These are phyloP conservation scores for Pantala flavescens DNA, from an alignment of 1,140 invertebrate species.

Conservation along the genomic window DNA sequence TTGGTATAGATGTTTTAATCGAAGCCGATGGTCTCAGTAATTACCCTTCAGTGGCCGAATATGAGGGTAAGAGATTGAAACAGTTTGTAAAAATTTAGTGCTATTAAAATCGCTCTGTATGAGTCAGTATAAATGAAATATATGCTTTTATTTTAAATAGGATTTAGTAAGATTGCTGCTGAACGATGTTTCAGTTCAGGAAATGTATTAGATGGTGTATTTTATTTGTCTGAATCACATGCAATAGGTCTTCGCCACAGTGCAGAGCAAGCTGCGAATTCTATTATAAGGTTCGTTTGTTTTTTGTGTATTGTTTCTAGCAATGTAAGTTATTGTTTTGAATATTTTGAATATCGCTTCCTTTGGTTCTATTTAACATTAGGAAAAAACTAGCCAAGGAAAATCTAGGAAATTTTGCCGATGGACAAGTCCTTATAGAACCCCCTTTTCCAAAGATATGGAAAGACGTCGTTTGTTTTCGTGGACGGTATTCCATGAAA, in stretches of 20 bases:
- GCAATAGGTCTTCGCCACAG: slow-evolving; percentile 31
- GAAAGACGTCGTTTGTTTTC: slow-evolving; percentile 24
- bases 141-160: neutral
- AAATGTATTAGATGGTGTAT: slow-evolving; percentile 30
- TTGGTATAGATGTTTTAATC: too few species aligned
- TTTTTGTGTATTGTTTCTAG: too few species aligned
- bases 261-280: slow-evolving; percentile 18
- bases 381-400: too few species aligned
- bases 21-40: too few species aligned
- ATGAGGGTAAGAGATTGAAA: too few species aligned
- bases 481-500: slow-evolving; percentile 27
- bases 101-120: too few species aligned
- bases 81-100: too few species aligned
- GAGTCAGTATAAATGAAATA: too few species aligned
- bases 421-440: slow-evolving; percentile 26
- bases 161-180: neutral
- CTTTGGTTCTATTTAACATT: too few species aligned
- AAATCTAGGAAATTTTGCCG: too few species aligned
- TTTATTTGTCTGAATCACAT: slow-evolving; percentile 32
- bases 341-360: too few species aligned
- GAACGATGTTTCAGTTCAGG: slow-evolving; percentile 9
- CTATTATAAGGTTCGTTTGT: neutral
- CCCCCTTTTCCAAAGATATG: slow-evolving; percentile 21
- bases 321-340: slow-evolving; percentile 20
- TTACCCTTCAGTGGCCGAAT: too few species aligned